Base-by-base conservation (phyloP, 2,888 invertebrate genomes). In the Dyspetes luteomarginatus region DNA sequence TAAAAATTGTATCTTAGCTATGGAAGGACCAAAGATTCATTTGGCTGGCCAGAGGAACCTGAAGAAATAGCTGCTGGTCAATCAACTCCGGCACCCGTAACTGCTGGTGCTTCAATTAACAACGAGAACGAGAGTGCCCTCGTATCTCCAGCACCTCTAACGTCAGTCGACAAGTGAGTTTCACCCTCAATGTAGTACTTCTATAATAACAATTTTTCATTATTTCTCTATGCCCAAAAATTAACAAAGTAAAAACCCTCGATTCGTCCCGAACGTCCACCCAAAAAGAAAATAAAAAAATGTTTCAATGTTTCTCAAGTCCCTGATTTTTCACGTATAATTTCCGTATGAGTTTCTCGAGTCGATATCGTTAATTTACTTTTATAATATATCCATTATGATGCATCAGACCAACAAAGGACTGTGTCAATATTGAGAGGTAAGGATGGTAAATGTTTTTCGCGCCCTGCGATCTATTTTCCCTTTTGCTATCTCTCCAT, bases 21-120 rank as follows among this genome's bases (percentile, higher is more conserved):
- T 90, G 98, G 98, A 0, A 98, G 98, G 93, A 97, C 97, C 0
- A 99, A 99, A 92, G 98, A 98, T 90, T 94, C 96, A 0, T 98
- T 99, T 89, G 98, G 98, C 50, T 99, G 98, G 99, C 98, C 98
- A 0, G 98, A 99, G 90, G 98, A 99, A 88, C 95, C 94, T 5
- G 98, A 98, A 88, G 98, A 98, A 82, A 92, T 93, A 30, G 85
- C 92, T n/a, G 89, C 90, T 9, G 89, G 91, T 7, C 90, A 91
- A 67, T 86, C 91, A 9, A 88, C 89, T 2, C 87, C 91, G 12
- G 91, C 91, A 7, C 89, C 90, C 19, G 86, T 92, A 0, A 86
- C 90, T 1, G 85, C 89, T 2, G 88, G 90, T 12, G 84, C 86
- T 15, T 79, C 90, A 1, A 86, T 90, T 5, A 91, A 90, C 45